Evolutionary conservation across 1,140 invertebrate species (phyloP), one percentile per base, ranked within the genome.

Genomic region (Hylaeus volcanicus): DNA sequence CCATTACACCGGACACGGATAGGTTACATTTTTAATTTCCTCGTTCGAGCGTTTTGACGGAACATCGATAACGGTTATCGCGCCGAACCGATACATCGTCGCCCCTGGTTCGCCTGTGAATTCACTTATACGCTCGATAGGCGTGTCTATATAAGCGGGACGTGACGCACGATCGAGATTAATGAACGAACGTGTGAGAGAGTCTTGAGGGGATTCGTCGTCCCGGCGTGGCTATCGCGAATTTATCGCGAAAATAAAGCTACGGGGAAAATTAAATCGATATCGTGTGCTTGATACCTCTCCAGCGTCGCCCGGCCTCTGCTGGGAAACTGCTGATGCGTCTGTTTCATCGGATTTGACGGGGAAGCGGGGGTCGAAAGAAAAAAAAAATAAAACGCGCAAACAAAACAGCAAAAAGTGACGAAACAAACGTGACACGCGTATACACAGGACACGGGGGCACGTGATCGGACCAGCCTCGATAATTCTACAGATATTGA

Each of bases 1-100:
- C 45, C 61, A 71, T 80, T 77, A 84, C 69, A 12, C 74, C 41
- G 56, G 60, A 79, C 74, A 74, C 39, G 74, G 61, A 76, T 84
- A 72, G 72, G 74, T 81, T 89, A 83, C 75, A 89, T 88, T 89
- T 89, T 89, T 88, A 85, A 88, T 87, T 89, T 80, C 75, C 77
- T 84, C 65, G 77, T 83, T 82, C 79, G 74, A 26, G 14, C 60
- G 86, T 85, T 80, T 77, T 81, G 85, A 87, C 86, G 77, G 83
- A 64, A 87, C 69, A 87, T 85, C 86, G 82, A 85, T 88, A 86
- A 85, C 63, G 70, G 71, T 85, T 84, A 86, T 76, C 81, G 73
- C 58, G 45, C 45, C 43, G 51, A 5, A 4, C 26, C 74, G 71
- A 78, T 86, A 83, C 56, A 86, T 55, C 74, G 81, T 79, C 64